Conservation (phyloP, 2,113 vertebrate species). For the Alaudala cheleensis region DNA sequence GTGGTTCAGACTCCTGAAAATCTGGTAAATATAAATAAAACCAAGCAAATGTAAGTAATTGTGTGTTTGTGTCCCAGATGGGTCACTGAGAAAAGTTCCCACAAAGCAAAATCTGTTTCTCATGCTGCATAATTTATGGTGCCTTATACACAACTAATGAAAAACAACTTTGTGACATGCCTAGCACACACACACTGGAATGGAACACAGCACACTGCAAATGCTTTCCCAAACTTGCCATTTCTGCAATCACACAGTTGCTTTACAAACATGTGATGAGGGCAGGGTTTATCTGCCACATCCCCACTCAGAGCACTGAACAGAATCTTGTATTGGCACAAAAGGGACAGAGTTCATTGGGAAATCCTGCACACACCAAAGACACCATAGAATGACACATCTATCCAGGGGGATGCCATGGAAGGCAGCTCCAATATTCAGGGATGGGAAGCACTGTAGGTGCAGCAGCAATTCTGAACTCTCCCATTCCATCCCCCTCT, state of each 20-base stretch:
- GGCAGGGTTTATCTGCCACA: background rate
- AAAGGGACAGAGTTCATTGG: background rate
- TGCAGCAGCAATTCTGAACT: background rate
- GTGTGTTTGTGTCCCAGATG: background rate
- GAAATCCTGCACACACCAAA: background rate
- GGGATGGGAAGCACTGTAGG: background rate
- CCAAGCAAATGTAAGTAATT: constrained; percentile 66
- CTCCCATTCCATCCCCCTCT: background rate
- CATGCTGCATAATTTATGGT: background rate
- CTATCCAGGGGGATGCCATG: too few species aligned
- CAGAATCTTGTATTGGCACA: background rate
- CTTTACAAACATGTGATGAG: background rate
- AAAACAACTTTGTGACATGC: background rate
- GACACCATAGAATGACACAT: background rate
- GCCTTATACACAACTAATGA: background rate
- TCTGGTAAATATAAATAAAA: constrained; percentile 6
- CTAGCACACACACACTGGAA: background rate
- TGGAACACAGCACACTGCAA: background rate
- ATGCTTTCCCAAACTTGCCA: background rate
- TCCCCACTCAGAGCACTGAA: background rate
- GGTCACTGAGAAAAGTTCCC: background rate
- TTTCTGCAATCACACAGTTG: background rate
- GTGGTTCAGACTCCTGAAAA: constrained; percentile 71
- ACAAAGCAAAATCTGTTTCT: background rate
- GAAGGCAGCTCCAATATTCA: background rate